Conservation (phyloP, 2,113 vertebrate species). For the Xiphorhynchus elegans region DNA sequence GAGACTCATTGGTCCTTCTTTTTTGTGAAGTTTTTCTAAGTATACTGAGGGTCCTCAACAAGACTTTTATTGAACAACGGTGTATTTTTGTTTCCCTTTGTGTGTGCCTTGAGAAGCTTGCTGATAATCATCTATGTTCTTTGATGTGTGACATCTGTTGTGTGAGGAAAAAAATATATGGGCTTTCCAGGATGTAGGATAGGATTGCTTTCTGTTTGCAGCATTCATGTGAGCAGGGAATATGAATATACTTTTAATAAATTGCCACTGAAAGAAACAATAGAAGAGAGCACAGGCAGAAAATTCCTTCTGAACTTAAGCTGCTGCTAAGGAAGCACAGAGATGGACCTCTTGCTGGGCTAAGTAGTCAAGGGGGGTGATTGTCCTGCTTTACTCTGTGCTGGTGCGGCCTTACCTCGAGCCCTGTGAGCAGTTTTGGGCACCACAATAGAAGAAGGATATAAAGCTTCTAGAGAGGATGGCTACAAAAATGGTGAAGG, state of each 20-base stretch:
- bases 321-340: background rate
- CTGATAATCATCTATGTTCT: background rate
- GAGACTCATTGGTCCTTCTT: background rate
- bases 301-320: background rate
- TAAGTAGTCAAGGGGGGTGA: background rate
- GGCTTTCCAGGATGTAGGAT: background rate
- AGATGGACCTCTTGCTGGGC: background rate
- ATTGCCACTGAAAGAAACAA: background rate
- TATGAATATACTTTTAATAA: background rate
- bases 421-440: background rate
- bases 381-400: background rate
- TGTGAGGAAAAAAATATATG: background rate
- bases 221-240: background rate
- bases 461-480: background rate
- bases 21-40: background rate
- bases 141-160: background rate
- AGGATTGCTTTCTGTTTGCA: background rate
- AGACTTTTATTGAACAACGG: background rate
- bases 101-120: background rate
- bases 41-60: background rate
- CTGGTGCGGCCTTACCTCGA: fast-evolving
- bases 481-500: background rate
- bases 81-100: background rate
- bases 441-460: background rate
- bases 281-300: background rate